phyloP scores from a whole-genome alignment of 2,888 invertebrate species.

The Chromoteleia sp. region DNA sequence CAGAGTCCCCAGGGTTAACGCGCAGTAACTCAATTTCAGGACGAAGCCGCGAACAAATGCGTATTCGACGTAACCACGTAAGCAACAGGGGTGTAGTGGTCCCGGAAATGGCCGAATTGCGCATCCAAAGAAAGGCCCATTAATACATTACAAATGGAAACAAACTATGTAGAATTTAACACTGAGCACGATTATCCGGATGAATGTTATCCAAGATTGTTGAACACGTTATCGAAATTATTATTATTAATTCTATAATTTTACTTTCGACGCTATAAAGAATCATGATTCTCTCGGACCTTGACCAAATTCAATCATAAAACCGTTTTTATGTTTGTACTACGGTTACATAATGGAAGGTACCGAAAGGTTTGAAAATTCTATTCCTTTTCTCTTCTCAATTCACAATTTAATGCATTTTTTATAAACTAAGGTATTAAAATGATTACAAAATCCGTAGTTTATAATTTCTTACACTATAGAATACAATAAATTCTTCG shows the following conservation, averaged over 20 bases:
- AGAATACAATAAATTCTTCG: too few relatives aligned
- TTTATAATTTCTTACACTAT: too few relatives aligned
- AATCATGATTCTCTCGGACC: neutral
- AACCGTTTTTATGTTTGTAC: conserved; percentile 7
- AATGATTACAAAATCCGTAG: too few relatives aligned
- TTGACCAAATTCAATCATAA: conserved; percentile 19
- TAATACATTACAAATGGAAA: conserved; percentile 79
- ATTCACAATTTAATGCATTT: neutral
- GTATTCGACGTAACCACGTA: conserved; percentile 54
- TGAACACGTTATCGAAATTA: conserved; percentile 46
- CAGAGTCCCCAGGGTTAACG: conserved; percentile 62
- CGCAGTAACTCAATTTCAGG: conserved; percentile 62
- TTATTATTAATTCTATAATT: conserved; percentile 48
- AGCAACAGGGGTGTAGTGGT: conserved; percentile 39
- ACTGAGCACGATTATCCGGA: conserved; percentile 17
- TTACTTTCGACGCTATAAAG: conserved; percentile 8
- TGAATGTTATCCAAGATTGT: conserved; percentile 42
- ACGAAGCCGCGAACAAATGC: conserved; percentile 45
- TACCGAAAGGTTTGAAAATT: neutral
- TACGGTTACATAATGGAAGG: conserved; percentile 4
- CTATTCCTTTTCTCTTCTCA: neutral
- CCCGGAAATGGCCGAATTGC: conserved; percentile 55
- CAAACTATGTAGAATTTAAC: conserved; percentile 76
- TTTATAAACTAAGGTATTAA: neutral
- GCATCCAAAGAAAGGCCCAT: conserved; percentile 77